Evolutionary conservation across 2,113 vertebrate genomes (phyloP), one percentile per base, ranked within the genome.

Genomic region (Tragelaphus scriptus): DNA sequence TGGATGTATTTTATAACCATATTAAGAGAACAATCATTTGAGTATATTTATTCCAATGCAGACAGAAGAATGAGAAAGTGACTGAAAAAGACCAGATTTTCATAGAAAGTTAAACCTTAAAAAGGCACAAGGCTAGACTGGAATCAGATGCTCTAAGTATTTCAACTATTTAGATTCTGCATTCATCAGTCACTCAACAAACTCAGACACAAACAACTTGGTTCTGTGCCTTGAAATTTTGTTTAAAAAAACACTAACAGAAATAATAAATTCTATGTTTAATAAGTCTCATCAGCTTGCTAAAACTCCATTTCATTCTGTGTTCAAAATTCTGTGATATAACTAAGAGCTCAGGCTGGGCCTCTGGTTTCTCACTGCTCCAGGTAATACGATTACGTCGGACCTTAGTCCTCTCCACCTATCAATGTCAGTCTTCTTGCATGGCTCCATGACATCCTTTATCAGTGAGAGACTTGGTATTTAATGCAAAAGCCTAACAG

Each of bases 371-470:
- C 85, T 96, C 94, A 63, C 97, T 98, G 98, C 81, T 98, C 94
- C 82, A 91, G 93, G 85, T 98, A 98, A 98, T 9, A 93, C 65
- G 95, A 98, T 99, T 98, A 97, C 5, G 47, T 88, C 95, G 92
- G 97, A 98, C 98, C 98, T 90, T 97, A 95, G 95, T 88, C 53
- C 98, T 98, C 97, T 98, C 97, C 93, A 98, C 95, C 98, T 98
- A 98, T 98, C 99, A 98, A 95, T 98, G 98, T 98, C 98, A 98
- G 98, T 98, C 98, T 97, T 96, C 95, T 98, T 97, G 97, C n/a
- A 96, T 82, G 53, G 88, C 86, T 97, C 97, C 94, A 96, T 68
- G 96, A 94, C n/a, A 4, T 47, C 81, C n/a, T 90, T 91, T 97
- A 86, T 98, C 98, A 97, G 86, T 75, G 95, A 90, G 19, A 88